A percentile compares a stretch with the other conserved stretches of the same genome.
Evolutionary conservation across 1,140 invertebrate genomes (phyloP).

Genomic region (Trichonephila clavipes): DNA sequence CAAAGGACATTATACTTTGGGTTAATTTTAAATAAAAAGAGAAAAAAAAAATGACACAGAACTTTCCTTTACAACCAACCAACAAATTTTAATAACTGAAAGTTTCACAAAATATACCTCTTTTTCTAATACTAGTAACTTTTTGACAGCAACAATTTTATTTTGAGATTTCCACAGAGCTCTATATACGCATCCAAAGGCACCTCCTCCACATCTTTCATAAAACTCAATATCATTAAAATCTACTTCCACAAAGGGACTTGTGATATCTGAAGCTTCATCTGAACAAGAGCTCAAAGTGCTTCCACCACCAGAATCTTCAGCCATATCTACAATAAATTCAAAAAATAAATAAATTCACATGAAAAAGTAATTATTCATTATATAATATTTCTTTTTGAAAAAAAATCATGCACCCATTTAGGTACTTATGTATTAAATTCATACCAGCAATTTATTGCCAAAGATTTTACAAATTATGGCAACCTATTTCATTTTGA

Average conservation of each 20-base stretch:
- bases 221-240: constrained; percentile 81
- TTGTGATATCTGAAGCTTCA: constrained; percentile 47
- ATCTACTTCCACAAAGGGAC: constrained; percentile 79
- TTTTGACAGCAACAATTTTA: constrained; percentile 82
- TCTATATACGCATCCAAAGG: constrained; percentile 82
- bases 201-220: constrained; percentile 81
- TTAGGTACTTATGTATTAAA: too few relatives aligned
- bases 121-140: constrained; percentile 81
- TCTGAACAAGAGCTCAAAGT: constrained; percentile 28
- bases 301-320: constrained; percentile 73
- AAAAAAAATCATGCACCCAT: too few relatives aligned
- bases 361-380: too few relatives aligned
- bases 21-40: too few relatives aligned
- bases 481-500: too few relatives aligned
- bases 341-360: too few relatives aligned
- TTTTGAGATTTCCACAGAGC: constrained; percentile 81
- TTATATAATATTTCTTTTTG: too few relatives aligned
- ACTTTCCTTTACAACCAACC: too few relatives aligned
- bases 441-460: too few relatives aligned
- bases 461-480: too few relatives aligned
- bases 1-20: too few relatives aligned
- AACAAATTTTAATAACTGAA: background rate
- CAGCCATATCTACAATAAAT: constrained; percentile 61
- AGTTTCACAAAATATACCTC: constrained; percentile 79
- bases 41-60: too few relatives aligned